Conservation (phyloP, 2,888 invertebrate species). For the Pedicia rivosa region DNA sequence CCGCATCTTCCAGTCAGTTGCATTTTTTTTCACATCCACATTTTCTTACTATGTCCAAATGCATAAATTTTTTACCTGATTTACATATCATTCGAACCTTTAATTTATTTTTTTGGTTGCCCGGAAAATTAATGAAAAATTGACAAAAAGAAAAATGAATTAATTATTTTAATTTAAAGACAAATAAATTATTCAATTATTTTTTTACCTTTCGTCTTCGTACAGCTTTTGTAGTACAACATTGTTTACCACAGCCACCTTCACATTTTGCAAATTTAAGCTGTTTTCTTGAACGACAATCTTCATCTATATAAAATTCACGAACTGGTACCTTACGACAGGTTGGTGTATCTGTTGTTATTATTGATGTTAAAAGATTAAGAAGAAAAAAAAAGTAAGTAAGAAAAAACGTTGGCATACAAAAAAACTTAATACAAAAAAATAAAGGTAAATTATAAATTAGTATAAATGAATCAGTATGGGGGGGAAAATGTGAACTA, state of each 20-base stretch:
- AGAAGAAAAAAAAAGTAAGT: too few species aligned
- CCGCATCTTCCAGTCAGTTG: constrained; percentile 52
- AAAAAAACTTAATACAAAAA: too few species aligned
- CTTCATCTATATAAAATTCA: constrained; percentile 80
- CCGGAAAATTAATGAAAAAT: too few species aligned
- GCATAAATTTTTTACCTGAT: constrained; percentile 86
- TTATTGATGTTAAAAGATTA: too few species aligned
- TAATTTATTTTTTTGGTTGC: too few species aligned
- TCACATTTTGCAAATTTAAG: constrained; percentile 80
- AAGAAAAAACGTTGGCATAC: too few species aligned
- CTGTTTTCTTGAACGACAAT: constrained; percentile 79
- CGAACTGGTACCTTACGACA: constrained; percentile 81
- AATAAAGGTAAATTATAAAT: too few species aligned
- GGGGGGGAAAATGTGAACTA: too few species aligned
- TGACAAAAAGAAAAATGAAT: constrained; percentile 4
- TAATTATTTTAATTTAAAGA: constrained; percentile 1
- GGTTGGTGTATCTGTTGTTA: constrained; percentile 54
- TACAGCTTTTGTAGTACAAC: constrained; percentile 84
- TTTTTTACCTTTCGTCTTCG: constrained; percentile 73
- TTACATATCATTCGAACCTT: constrained; percentile 84
- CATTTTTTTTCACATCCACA: constrained; percentile 92
- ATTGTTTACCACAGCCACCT: constrained; percentile 64
- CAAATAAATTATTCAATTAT: background rate
- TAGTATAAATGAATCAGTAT: too few species aligned
- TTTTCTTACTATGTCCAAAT: constrained; percentile 90